Percentiles rank a stretch among this genome's conserved stretches.
These are phyloP conservation scores for Rhinoraja longicauda DNA, from an alignment of 2,797 vertebrate genomes.

Conservation along the genomic window DNA sequence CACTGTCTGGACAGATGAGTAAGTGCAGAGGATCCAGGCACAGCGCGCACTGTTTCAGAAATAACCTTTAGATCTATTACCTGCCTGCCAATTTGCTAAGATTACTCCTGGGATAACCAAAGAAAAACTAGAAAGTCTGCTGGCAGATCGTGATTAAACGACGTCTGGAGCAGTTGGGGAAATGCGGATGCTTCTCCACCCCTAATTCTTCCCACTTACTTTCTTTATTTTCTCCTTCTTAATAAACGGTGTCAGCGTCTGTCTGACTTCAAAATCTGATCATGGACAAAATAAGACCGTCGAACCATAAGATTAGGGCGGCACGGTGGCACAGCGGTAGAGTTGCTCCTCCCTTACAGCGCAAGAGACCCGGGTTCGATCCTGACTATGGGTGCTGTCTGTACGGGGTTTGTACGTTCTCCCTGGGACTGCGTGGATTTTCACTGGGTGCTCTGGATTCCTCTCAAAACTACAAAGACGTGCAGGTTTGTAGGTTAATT, in stretches of 20 bases:
- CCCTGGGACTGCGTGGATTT: too few relatives aligned
- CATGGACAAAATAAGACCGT: background rate
- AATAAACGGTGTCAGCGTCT: background rate
- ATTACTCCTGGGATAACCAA: slow-evolving; percentile 13
- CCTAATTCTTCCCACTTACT: background rate
- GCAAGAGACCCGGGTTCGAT: too few relatives aligned
- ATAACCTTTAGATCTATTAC: background rate
- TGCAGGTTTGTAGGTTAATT: too few relatives aligned
- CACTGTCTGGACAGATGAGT: background rate
- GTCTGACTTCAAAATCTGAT: background rate
- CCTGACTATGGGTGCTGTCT: too few relatives aligned
- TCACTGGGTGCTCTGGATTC: too few relatives aligned
- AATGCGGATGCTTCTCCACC: background rate
- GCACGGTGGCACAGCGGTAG: too few relatives aligned
- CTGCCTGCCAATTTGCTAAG: background rate
- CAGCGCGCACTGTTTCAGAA: background rate
- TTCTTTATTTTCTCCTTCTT: background rate
- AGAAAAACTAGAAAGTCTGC: background rate
- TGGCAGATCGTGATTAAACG: background rate
- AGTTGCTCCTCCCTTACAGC: too few relatives aligned
- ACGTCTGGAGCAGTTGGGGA: background rate
- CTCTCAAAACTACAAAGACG: too few relatives aligned
- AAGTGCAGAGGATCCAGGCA: background rate
- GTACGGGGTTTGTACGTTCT: too few relatives aligned
- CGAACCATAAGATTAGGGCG: too few relatives aligned